A percentile compares a stretch with the other conserved stretches of the same genome.
These are phyloP conservation scores for Coryphaenoides rupestris DNA, from an alignment of 2,113 vertebrate species.

Conservation along the genomic window DNA sequence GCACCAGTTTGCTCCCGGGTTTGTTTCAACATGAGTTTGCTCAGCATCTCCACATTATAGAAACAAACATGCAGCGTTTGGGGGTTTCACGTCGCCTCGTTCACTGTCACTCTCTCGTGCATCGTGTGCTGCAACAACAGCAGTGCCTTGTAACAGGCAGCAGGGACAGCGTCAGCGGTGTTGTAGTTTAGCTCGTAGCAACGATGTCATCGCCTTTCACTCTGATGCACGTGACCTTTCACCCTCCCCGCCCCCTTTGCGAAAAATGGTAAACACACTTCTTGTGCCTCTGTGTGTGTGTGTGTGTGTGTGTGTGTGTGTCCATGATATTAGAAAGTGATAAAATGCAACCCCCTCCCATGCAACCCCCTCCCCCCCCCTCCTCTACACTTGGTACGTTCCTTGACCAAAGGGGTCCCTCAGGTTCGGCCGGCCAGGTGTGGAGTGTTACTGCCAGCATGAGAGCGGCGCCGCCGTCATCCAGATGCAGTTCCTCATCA, in stretches of 20 bases:
- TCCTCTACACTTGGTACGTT: conserved; percentile 30
- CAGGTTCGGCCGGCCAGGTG: conserved; percentile 95
- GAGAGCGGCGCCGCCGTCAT: conserved; percentile 93
- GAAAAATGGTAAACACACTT: too few relatives aligned
- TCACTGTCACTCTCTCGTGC: too few relatives aligned
- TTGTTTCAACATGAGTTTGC: too few relatives aligned
- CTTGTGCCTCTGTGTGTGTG: background rate
- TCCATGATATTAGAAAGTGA: too few relatives aligned
- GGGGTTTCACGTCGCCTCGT: too few relatives aligned
- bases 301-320: too few relatives aligned
- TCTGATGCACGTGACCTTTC: conserved; percentile 24
- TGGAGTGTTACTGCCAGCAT: conserved; percentile 97
- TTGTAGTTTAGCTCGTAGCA: conserved; percentile 1
- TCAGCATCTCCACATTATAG: too few relatives aligned
- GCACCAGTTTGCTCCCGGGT: too few relatives aligned
- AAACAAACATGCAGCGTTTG: too few relatives aligned
- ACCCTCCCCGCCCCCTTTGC: background rate
- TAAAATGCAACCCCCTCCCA: too few relatives aligned
- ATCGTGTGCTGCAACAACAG: too few relatives aligned
- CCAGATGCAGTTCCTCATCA: conserved; percentile 91
- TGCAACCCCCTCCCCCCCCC: background rate
- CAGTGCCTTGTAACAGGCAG: too few relatives aligned
- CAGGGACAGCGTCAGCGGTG: background rate
- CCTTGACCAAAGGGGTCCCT: conserved; percentile 78
- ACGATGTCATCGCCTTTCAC: conserved; percentile 18